Conservation (phyloP, 2,888 invertebrate genomes). For the Drosophila quinaria region DNA sequence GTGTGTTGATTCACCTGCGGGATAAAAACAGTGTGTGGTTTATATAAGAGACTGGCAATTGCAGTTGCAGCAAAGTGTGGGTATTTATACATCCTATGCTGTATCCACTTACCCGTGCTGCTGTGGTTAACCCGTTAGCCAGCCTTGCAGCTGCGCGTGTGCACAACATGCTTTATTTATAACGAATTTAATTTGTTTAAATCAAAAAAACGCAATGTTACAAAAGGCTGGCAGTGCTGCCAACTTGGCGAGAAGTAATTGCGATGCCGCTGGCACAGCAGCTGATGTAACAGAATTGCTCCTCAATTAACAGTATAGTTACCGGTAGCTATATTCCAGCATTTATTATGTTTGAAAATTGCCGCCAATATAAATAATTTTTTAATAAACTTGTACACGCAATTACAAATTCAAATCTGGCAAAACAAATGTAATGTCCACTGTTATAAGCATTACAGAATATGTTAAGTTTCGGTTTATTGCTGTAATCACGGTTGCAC, state of each 20-base stretch:
- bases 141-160: conserved; percentile 64
- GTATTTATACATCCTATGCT: background rate
- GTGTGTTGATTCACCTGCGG: conserved; percentile 61
- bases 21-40: conserved; percentile 55
- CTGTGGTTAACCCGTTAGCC: conserved; percentile 40
- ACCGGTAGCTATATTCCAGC: background rate
- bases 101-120: conserved; percentile 62
- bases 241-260: conserved; percentile 23
- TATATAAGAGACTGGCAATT: conserved; percentile 75
- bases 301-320: background rate
- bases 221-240: conserved; percentile 30
- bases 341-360: background rate
- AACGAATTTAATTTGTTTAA: conserved; percentile 38
- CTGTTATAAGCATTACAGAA: too few relatives aligned
- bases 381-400: too few relatives aligned
- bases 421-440: too few relatives aligned
- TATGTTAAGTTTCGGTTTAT: too few relatives aligned
- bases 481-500: too few relatives aligned
- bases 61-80: conserved; percentile 4
- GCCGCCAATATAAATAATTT: too few relatives aligned
- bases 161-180: conserved; percentile 70
- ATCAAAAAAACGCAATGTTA: conserved; percentile 36
- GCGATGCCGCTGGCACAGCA: conserved; percentile 11
- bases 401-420: too few relatives aligned
- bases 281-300: conserved; percentile 35